Base-by-base conservation (phyloP, 1,140 invertebrate genomes). In the Trichonephila clavipes region DNA sequence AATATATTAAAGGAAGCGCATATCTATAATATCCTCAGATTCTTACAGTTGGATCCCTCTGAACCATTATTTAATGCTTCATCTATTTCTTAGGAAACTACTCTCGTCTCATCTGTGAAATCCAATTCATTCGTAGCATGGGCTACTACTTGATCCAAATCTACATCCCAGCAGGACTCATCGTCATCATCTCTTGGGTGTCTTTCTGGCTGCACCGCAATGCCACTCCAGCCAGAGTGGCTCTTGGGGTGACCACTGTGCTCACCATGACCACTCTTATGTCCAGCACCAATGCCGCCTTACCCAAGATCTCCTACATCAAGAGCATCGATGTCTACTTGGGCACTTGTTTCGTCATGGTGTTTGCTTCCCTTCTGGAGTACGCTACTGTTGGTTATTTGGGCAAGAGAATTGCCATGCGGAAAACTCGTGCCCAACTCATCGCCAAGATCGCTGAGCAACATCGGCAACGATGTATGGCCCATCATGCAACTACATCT, bases 321-420 rank as follows among this genome's bases (percentile, higher is more conserved):
- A 96, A 96, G 94, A 95, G 96, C 64, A 96, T 96, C 94, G 96
- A 96, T 94, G 95, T 96, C 34, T 96, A 96, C 94, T 94, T 96
- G 21, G 96, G 96, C 59, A 96, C 95, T 21, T 96, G 95, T 94
- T 96, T 96, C 94, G 95, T 96, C n/a, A 96, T 96, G 96, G 96
- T 95, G 21, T 95, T 95, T 87, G 95, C 95, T 18, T 95, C 95
- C 2, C 91, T 95, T 1, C 85, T 95, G 18, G 98, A 99, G 96
- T 99, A 99, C 96, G 98, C 98, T 88, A 98, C 98, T 89, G 98
- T 99, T 92, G 98, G 98, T 95, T 99, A 99, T 96, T 98, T 99
- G 97, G 98, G 98, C 94, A 99, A 99, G 96, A 97, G 98, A 96
- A 98, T 99, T 96, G 98, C 98, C 96, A 99, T 99, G 98, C 97